Conservation (phyloP, 2,113 vertebrate genomes). For the Baryphthengus martii region DNA sequence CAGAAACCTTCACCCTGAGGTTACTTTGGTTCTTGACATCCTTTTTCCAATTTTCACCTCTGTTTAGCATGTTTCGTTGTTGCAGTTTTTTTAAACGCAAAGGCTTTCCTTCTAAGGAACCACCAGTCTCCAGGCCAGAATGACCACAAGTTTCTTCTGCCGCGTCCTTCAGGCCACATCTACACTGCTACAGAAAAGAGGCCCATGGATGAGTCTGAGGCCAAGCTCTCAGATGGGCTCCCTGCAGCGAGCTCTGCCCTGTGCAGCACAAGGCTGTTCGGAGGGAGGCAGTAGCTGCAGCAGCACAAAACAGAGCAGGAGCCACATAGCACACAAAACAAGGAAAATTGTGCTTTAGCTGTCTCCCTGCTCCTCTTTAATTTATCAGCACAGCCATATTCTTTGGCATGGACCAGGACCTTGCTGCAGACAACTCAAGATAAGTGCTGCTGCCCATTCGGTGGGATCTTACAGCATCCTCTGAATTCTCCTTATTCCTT, state of each 20-base stretch:
- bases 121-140: not conserved
- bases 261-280: not conserved
- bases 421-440: not conserved
- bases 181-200: not conserved
- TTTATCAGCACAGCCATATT: not conserved
- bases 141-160: not conserved
- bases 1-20: not conserved
- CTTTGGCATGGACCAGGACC: not conserved
- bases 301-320: not conserved
- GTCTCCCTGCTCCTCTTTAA: not conserved
- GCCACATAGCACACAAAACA: not conserved
- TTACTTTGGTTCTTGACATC: not conserved
- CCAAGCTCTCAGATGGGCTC: not conserved
- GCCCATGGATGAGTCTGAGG: not conserved
- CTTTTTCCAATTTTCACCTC: not conserved
- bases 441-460: fast-evolving
- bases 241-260: not conserved
- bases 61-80: not conserved
- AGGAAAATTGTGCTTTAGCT: not conserved
- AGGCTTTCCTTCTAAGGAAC: not conserved
- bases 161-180: not conserved
- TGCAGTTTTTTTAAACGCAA: not conserved
- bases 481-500: not conserved
- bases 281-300: not conserved
- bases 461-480: not conserved